Percentiles rank a stretch among this genome's conserved stretches.
Conservation (phyloP, 2,113 vertebrate species). For the Microtus montanus region DNA sequence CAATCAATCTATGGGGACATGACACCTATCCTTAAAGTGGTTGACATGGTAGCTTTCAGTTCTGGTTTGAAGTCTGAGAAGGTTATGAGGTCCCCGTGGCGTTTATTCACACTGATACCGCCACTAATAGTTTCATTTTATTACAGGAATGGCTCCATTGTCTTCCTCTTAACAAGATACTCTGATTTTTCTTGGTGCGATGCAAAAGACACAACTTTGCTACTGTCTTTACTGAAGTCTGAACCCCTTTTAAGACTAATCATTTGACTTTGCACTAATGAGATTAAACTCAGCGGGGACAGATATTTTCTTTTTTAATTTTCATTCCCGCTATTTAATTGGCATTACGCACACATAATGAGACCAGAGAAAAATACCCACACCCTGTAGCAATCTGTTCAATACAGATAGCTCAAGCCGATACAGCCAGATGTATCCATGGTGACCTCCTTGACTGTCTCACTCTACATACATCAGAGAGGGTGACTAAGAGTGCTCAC, state of each 20-base stretch:
- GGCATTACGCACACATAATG: slow-evolving; percentile 71
- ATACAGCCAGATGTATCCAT: slow-evolving; percentile 75
- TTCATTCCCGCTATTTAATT: slow-evolving; percentile 78
- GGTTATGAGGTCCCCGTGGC: background rate
- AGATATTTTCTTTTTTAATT: slow-evolving; percentile 78
- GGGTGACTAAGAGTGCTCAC: slow-evolving; percentile 25
- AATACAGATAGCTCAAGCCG: slow-evolving; percentile 71
- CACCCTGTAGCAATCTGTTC: slow-evolving; percentile 72
- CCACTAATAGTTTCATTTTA: background rate
- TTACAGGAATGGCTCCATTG: background rate
- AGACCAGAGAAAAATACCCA: slow-evolving; percentile 51
- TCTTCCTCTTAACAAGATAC: background rate
- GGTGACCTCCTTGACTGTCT: slow-evolving; percentile 59
- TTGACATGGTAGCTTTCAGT: background rate
- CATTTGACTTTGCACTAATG: slow-evolving; percentile 78
- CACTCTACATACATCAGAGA: background rate
- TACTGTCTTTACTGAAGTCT: slow-evolving; percentile 52
- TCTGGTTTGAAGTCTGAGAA: slow-evolving; percentile 8
- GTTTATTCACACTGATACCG: background rate
- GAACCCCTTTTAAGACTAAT: slow-evolving; percentile 62
- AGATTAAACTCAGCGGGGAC: slow-evolving; percentile 75
- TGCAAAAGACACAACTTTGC: slow-evolving; percentile 42
- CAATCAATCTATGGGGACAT: background rate
- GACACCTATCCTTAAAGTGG: slow-evolving; percentile 21
- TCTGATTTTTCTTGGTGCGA: background rate